Base-by-base conservation (phyloP, 2,888 invertebrate genomes). In the Sinhomidia bicolor region DNA sequence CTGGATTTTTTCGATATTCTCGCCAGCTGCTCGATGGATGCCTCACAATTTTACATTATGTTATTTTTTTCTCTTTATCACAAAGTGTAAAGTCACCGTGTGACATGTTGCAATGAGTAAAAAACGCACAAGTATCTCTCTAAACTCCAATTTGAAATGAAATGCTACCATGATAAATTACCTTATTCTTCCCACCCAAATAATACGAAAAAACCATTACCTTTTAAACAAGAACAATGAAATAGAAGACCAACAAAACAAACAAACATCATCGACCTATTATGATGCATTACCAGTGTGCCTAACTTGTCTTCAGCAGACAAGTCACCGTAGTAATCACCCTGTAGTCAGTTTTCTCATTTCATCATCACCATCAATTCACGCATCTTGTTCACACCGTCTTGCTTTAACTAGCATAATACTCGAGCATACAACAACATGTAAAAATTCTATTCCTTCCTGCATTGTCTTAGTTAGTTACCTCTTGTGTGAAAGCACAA, bases 161-260 rank as follows among this genome's bases (percentile, higher is more conserved):
- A 57, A 36, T 86, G 80, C 60, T 80, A 87, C 87, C 87, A 81
- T 87, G 87, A 81, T 87, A 87, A 87, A 87, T 87, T 81, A 26
- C 41, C 71, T 80, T 80, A 80, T 68, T 86, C 68, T 71, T 71
- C 23, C 26, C 14, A 44, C 14, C 29, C 74, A 68, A 82, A 79
- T 32, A 20, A 65, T n/a, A 41, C 17, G 54, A 51, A 51, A 41
- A 74, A 44, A 78, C 26, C 26, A 36, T 32, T 32, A 54, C 51
- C 65, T 36, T 36, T 36, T 32, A 47, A 47, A 86, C 54, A 41
- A 68, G 23, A 78, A 85, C 78, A 78, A 85, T 62, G 85, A 79
- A 78, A 62, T n/a, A 10, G 57, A 32, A 68, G 17, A 51, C 51
- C 68, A 68, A 54, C 76, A 79, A 79, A 79, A 60, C 57, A 62